These are phyloP conservation scores for Idaea dimidiata DNA, from an alignment of 2,888 invertebrate genomes.

Conservation along the genomic window DNA sequence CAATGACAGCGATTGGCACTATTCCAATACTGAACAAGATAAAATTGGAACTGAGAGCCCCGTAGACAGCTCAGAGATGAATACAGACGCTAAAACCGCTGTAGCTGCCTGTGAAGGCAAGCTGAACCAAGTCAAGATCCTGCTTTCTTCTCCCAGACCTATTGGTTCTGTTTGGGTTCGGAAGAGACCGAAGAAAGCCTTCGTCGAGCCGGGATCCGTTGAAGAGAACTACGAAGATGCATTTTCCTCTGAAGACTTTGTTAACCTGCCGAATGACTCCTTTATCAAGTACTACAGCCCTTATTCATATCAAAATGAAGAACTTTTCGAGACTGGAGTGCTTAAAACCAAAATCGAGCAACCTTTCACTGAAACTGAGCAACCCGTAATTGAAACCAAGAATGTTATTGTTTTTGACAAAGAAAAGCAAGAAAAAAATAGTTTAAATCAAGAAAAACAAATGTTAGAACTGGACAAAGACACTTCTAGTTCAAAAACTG, in stretches of 20 bases:
- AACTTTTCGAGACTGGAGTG: conserved; percentile 42
- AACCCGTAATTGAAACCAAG: conserved; percentile 34
- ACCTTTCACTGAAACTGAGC: conserved; percentile 28
- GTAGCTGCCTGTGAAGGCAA: conserved; percentile 61
- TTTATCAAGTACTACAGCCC: conserved; percentile 50
- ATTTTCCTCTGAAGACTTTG: conserved; percentile 57
- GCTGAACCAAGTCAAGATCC: conserved; percentile 50
- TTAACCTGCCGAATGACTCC: conserved; percentile 42
- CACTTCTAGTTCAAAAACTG: conserved; percentile 5
- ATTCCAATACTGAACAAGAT: conserved; percentile 62
- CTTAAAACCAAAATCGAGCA: conserved; percentile 47
- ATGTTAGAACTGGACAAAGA: conserved; percentile 10
- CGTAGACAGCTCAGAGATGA: conserved; percentile 47
- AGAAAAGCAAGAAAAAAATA: conserved; percentile 6
- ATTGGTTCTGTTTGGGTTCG: conserved; percentile 35
- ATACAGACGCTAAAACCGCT: conserved; percentile 47
- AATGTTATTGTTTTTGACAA: conserved; percentile 15
- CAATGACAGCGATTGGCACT: conserved; percentile 48
- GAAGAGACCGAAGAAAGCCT: conserved; percentile 46
- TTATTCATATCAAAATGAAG: conserved; percentile 38
- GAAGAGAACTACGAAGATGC: conserved; percentile 67
- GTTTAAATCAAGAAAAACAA: conserved; percentile 7
- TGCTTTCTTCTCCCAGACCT: conserved; percentile 43
- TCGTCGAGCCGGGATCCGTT: conserved; percentile 53
- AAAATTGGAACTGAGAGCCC: conserved; percentile 42